phyloP scores from a whole-genome alignment of 2,888 invertebrate genomes.

The Amaurobius ferox region DNA sequence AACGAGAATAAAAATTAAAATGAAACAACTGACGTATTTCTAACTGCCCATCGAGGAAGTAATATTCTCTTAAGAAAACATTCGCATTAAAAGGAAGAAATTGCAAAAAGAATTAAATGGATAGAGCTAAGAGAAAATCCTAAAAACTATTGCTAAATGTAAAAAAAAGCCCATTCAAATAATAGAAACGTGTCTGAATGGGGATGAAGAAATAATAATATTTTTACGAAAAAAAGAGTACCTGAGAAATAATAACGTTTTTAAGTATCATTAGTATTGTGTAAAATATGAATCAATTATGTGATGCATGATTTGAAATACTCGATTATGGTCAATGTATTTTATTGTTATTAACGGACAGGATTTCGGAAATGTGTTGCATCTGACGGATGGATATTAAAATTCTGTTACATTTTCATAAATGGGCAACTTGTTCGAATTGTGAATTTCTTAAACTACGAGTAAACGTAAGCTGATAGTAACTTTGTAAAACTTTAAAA shows the following conservation, averaged over 20 bases:
- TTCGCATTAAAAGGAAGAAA: conserved; percentile 23
- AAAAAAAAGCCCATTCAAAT: not conserved
- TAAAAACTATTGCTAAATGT: not conserved
- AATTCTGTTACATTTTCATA: not conserved
- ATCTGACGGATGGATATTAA: not conserved
- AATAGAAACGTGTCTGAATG: not conserved
- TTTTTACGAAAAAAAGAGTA: no score
- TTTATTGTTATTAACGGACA: not conserved
- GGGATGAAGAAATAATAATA: not conserved
- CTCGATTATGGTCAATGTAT: not conserved
- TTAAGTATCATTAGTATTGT: not conserved
- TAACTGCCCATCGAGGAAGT: conserved; percentile 13
- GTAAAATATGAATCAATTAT: not conserved
- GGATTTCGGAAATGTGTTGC: not conserved
- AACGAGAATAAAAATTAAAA: not conserved
- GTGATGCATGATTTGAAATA: not conserved
- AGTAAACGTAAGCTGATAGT: no score
- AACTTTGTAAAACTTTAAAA: no score
- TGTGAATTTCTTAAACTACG: no score
- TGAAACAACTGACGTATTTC: conserved; percentile 7
- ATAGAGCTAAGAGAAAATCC: conserved; percentile 3
- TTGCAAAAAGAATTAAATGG: conserved; percentile 9
- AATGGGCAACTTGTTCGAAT: not conserved
- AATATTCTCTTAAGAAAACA: not conserved
- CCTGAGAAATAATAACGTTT: not conserved